Base-by-base conservation (phyloP, 2,888 invertebrate genomes). In the Myopa testacea region DNA sequence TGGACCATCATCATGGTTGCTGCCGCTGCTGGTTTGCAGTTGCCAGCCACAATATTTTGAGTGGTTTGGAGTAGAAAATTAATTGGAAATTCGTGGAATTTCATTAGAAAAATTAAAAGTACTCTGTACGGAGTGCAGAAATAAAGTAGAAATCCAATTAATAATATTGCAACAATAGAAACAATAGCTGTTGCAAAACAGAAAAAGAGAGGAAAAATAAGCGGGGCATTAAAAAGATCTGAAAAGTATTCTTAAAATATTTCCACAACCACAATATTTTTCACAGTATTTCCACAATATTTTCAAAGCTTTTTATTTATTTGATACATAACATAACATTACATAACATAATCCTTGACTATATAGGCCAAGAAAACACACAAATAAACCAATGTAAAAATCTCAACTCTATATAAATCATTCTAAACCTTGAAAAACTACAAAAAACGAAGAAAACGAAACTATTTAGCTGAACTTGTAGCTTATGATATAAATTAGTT, bases 81-180 rank as follows among this genome's bases (percentile, higher is more conserved):
- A 74, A 74, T 74, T 74, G 52, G 65, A 65, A 74, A 50, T 74
- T 74, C 74, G 65, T 65, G 65, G 74, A 74, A 65, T 45, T 74
- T 74, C 74, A 74, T 63, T 74, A 16, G 69, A 34, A 69, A 70
- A 10, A 70, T 55, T 34, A 70, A 70, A 6, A 70, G 34, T 70
- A 50, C 10, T 19, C 26, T 50, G 45, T 26, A 26, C 26, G 26
- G 26, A 26, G 45, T 45, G 3, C 45, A 45, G 45, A 45, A 45
- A 45, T 45, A 45, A 45, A 34, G 52, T 26, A 26, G n/a, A 55
- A 55, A 55, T 12, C 55, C 55, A 55, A 55, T 55, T n/a, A 55
- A 55, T 1, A n/a, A 45, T 3, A 45, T 45, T 45, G 6, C 45
- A 45, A 40, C 4, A 40, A 40, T 40, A 4, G 8, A 40, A 6